Evolutionary conservation across 2,797 vertebrate genomes (phyloP), one percentile per base, ranked within the genome.

Genomic region (Esox lucius): DNA sequence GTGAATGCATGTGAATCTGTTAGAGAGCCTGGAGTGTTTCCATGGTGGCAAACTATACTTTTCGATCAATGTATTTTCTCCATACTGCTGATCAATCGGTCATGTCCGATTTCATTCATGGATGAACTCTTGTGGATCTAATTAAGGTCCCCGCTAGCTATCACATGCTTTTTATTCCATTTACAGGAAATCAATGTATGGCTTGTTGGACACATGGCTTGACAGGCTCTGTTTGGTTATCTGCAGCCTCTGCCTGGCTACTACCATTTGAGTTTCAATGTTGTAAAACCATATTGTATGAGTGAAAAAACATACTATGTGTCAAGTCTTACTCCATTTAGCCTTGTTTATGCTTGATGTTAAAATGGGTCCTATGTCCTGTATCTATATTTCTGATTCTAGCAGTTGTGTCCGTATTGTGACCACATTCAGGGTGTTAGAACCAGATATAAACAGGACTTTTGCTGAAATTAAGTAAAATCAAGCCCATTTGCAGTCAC

Each of bases 71-170:
- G 53, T 31, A 48, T 69, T 75, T 75, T 73, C 53, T 76, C 78
- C 74, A 51, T 62, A 72, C 56, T 31, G 15, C 22, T 0, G 80
- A 92, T 95, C 94, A 87, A 93, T 96, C 86, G 87, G 92, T 84
- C 92, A 89, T 0, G 93, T 95, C 94, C 87, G 15, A 95, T 96
- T 96, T 96, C 91, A 95, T 71, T 87, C 91, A 88, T 92, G 91
- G 89, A 79, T 87, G 92, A 82, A 77, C 84, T 78, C 68, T 80
- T 78, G 64, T 22, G 72, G 78, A 77, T 82, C 82, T 86, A 84
- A 91, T 89, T 84, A 87, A 75, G 48, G 79, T 83, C 81, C 83
- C 83, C 74, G 42, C 33, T 80, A 84, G 85, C 84, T 62, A n/a
- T 78, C 31, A 17, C 31, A n/a, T 46, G 33, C 61, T 39, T 71